Evolutionary conservation across 2,888 invertebrate genomes (phyloP).

Genomic region (Sphaeridia pumilis): DNA sequence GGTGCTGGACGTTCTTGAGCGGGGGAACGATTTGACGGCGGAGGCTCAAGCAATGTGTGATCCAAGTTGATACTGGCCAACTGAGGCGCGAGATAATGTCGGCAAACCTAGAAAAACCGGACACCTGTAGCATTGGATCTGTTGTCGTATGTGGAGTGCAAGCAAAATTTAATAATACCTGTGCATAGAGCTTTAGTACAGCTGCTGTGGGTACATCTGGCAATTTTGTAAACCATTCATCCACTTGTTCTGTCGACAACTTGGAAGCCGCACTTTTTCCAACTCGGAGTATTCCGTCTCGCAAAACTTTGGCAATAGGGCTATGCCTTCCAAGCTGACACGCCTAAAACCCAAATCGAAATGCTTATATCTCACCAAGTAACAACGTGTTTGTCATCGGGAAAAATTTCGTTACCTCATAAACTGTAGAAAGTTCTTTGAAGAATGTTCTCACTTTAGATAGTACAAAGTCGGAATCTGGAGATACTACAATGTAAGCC

Average conservation of each 20-base stretch:
- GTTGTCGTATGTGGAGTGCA: background rate
- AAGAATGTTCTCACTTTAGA: constrained; percentile 74
- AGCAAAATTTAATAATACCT: constrained; percentile 46
- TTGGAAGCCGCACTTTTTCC: constrained; percentile 54
- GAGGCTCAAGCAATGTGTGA: constrained; percentile 57
- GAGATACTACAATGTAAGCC: constrained; percentile 86
- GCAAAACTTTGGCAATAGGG: constrained; percentile 68
- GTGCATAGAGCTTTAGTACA: constrained; percentile 75
- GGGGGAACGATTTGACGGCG: constrained; percentile 39
- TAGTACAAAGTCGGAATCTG: constrained; percentile 75
- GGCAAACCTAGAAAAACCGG: constrained; percentile 50
- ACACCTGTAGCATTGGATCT: no score
- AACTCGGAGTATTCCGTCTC: constrained; percentile 79
- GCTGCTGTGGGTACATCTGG: constrained; percentile 69
- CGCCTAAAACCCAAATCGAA: constrained; percentile 46
- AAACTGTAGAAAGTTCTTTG: constrained; percentile 80
- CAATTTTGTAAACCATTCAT: constrained; percentile 79
- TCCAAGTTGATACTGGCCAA: constrained; percentile 62
- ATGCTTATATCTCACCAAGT: no score
- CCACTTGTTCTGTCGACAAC: constrained; percentile 54
- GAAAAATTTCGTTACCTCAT: constrained; percentile 59
- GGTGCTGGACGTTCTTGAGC: constrained; percentile 42
- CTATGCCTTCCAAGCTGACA: constrained; percentile 87
- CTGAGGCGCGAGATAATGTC: constrained; percentile 63
- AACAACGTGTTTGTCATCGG: no score